Conservation (phyloP, 2,113 vertebrate genomes). For the Aegotheles bennettii region DNA sequence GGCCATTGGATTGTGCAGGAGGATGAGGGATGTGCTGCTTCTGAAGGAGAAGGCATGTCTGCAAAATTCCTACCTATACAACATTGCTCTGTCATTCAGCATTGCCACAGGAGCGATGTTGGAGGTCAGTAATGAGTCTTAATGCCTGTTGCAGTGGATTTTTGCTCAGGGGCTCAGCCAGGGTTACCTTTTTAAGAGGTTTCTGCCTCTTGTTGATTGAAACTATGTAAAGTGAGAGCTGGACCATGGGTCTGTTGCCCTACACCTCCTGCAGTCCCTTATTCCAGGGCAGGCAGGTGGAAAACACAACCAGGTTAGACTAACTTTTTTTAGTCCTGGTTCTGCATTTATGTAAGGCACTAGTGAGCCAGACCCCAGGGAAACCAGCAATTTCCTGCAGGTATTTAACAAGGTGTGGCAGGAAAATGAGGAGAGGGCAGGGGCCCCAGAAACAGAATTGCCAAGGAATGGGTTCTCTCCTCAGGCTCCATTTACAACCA, state of each 20-base stretch:
- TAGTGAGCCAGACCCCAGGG: background rate
- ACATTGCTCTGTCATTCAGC: background rate
- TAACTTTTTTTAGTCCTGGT: background rate
- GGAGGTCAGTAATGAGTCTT: background rate
- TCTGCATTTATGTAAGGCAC: background rate
- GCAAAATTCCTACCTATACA: background rate
- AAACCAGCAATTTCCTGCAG: conserved; percentile 10
- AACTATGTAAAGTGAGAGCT: background rate
- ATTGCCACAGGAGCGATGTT: background rate
- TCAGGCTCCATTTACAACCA: background rate
- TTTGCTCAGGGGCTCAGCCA: background rate
- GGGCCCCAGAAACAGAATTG: background rate
- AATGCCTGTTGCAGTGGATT: background rate
- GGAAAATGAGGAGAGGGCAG: background rate
- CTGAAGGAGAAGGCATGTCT: background rate
- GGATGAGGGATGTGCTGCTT: background rate
- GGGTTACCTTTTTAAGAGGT: background rate
- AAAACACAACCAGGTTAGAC: background rate
- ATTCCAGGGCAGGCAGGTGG: background rate
- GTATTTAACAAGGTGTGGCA: conserved; percentile 21
- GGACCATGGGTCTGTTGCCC: background rate
- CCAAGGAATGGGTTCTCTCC: background rate
- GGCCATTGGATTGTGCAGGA: background rate
- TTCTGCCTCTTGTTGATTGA: background rate
- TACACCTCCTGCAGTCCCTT: background rate